These are phyloP conservation scores for Hipparchia sbordonii DNA, from an alignment of 2,888 invertebrate species.

Conservation along the genomic window DNA sequence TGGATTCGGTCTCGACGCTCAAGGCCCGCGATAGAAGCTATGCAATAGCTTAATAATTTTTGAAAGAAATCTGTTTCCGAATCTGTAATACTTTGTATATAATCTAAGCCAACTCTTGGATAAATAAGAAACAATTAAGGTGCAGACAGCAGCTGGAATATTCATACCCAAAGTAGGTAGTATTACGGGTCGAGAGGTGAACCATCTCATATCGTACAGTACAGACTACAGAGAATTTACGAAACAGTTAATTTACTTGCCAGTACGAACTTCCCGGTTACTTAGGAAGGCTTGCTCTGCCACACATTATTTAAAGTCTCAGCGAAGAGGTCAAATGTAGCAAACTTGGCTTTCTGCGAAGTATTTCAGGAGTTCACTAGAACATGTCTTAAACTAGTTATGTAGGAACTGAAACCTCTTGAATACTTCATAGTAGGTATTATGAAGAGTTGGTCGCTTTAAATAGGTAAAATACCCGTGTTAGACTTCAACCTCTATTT, in stretches of 20 bases:
- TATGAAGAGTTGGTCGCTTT: not conserved
- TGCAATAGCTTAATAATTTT: too few species aligned
- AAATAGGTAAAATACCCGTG: not conserved
- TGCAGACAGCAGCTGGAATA: not conserved
- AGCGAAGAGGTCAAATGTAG: slow-evolving; percentile 25
- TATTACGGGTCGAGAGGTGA: slow-evolving; percentile 8
- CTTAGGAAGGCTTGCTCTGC: slow-evolving; percentile 13
- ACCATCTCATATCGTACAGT: slow-evolving; percentile 16
- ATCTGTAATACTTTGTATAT: not conserved
- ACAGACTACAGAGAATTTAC: slow-evolving; percentile 12
- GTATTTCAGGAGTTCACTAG: slow-evolving; percentile 19
- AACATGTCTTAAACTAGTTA: slow-evolving; percentile 16
- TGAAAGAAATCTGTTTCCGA: too few species aligned
- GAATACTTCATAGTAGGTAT: not conserved
- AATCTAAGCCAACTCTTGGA: not conserved
- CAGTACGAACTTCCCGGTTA: slow-evolving; percentile 19
- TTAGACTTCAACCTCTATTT: too few species aligned
- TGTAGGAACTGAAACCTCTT: slow-evolving; percentile 5
- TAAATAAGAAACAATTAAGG: not conserved
- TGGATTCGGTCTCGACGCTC: too few species aligned
- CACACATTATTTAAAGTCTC: slow-evolving; percentile 25
- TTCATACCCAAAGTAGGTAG: not conserved
- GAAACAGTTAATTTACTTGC: slow-evolving; percentile 23
- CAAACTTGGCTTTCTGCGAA: slow-evolving; percentile 19
- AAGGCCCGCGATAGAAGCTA: too few species aligned